Base-by-base conservation (phyloP, 1,140 invertebrate genomes). In the Globodera rostochiensis region DNA sequence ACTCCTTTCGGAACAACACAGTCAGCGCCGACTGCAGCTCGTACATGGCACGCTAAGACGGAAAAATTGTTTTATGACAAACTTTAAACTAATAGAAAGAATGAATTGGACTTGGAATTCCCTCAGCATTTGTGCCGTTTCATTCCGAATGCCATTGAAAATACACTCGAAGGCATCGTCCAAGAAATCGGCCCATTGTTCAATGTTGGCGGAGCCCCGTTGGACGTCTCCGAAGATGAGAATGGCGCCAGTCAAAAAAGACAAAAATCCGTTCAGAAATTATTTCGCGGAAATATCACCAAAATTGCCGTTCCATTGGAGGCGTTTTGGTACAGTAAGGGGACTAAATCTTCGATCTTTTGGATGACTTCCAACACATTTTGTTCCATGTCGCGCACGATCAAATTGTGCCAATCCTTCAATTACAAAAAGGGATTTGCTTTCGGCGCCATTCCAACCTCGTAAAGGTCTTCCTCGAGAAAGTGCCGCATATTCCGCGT, bases 401-500 rank as follows among this genome's bases (percentile, higher is more conserved):
- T 81, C 13, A 84, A 50, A 73, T 87, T 88, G 73, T 87, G 87
- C 86, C 86, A 87, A 46, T 75, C 78, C 86, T 87, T 25, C 70
- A 87, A 49, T 53, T 46, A 82, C 47, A 57, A 21, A 53, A 53
- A 53, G 7, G 11, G 11, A 53, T 7, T 13, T 45, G n/a, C 4
- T 77, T 66, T 6, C 19, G 19, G 46, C 19, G 13, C 36, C 36
- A 36, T 36, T 36, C 36, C 36, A 36, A 88, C 87, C 66, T 89
- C 88, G 74, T 88, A 88, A 77, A 89, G 84, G 46, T 89, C 88
- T 77, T 89, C 88, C 9, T 88, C 88, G 67, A 90, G 87, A 69
- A 89, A 89, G 47, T 77, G 25, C 25, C 77, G 66, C 88, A 89
- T 89, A 75, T 89, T 90, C 79, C 88, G 60, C 6, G 83, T 77